Evolutionary conservation across 2,113 vertebrate species (phyloP).

Genomic region (Bambusicola thoracicus): DNA sequence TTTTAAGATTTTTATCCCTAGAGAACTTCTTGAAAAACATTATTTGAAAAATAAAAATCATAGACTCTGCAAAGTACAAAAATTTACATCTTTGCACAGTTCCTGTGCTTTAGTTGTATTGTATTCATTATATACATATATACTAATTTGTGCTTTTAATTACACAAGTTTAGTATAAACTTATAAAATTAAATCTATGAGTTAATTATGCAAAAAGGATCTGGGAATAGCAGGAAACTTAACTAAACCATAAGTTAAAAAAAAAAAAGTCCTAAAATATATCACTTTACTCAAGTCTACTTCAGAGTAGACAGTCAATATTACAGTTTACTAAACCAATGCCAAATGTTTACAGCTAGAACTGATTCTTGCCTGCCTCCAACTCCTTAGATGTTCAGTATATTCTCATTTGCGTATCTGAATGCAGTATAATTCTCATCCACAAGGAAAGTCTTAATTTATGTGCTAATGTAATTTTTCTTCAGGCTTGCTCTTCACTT

Average conservation of each 20-base stretch:
- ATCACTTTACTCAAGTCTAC: background rate
- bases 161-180: constrained; percentile 65
- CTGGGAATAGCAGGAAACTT: constrained; percentile 36
- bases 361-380: background rate
- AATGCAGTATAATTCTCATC: background rate
- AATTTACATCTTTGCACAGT: constrained; percentile 70
- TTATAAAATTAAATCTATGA: constrained; percentile 69
- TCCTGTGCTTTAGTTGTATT: constrained; percentile 58
- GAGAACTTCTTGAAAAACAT: constrained; percentile 63
- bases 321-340: constrained; percentile 20
- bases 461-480: background rate
- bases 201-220: constrained; percentile 60
- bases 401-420: background rate
- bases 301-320: constrained; percentile 16
- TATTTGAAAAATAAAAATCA: constrained; percentile 74
- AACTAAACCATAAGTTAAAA: constrained; percentile 21
- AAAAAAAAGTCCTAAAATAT: constrained; percentile 33
- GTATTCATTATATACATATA: constrained; percentile 73
- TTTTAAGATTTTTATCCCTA: constrained; percentile 60
- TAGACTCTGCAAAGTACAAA: constrained; percentile 72
- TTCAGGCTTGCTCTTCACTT: background rate
- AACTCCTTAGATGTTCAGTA: background rate
- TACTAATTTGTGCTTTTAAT: constrained; percentile 66
- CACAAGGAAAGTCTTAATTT: background rate
- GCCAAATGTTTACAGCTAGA: constrained; percentile 24